Evolutionary conservation across 2,113 vertebrate genomes (phyloP).

Genomic region (Ammodramus savannarum): DNA sequence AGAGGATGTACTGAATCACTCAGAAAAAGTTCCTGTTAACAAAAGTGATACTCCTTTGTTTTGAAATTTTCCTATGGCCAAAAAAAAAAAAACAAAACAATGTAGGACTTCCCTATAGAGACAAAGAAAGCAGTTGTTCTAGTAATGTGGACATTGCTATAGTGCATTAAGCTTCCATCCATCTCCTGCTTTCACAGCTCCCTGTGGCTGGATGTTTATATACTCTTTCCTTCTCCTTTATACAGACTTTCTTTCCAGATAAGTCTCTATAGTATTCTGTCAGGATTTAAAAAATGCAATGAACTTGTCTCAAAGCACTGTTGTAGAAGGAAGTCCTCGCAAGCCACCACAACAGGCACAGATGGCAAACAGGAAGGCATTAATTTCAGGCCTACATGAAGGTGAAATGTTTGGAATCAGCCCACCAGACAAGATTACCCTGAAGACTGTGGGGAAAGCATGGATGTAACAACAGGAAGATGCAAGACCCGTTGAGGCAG

Average conservation of each 20-base stretch:
- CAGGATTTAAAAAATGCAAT: neutral
- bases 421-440: neutral
- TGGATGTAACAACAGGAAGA: neutral
- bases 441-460: neutral
- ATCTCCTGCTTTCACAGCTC: neutral
- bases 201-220: neutral
- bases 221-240: neutral
- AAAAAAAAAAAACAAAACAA: neutral
- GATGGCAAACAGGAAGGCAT: neutral
- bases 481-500: neutral
- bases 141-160: neutral
- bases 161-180: rapidly evolving
- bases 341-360: neutral
- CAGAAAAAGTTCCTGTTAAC: neutral
- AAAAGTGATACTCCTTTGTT: neutral
- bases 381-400: neutral
- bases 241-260: neutral
- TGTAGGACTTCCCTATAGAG: neutral
- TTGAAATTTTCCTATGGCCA: neutral
- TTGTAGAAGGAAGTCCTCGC: neutral
- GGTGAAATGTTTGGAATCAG: neutral
- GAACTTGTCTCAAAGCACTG: neutral
- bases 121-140: neutral
- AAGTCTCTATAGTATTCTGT: neutral
- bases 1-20: rapidly evolving